Evolutionary conservation across 2,797 vertebrate genomes (phyloP).

Genomic region (Ctenosaura bakeri): DNA sequence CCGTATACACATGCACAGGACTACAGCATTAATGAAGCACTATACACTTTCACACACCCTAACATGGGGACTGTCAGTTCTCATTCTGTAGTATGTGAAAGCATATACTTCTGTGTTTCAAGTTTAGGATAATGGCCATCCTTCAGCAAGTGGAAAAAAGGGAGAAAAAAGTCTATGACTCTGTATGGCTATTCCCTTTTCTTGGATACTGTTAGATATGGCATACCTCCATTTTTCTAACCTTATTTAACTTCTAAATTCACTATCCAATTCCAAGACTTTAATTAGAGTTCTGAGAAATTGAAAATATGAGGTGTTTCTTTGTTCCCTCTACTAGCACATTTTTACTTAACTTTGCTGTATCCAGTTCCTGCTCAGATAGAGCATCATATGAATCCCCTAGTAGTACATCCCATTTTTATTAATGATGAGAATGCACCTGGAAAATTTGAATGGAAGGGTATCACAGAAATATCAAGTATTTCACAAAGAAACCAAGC

Average conservation of each 20-base stretch:
- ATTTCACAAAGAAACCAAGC: neutral
- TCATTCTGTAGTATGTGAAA: neutral
- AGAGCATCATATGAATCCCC: slow-evolving; percentile 2
- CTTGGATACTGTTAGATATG: no score
- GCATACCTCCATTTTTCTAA: neutral
- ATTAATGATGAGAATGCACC: slow-evolving; percentile 23
- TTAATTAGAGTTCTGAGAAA: neutral
- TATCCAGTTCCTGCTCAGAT: neutral
- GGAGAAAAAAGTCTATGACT: neutral
- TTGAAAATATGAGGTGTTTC: neutral
- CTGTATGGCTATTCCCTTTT: neutral
- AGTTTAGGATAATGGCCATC: neutral
- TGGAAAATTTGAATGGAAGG: neutral
- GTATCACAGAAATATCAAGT: neutral
- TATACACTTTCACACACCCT: no score
- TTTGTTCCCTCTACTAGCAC: neutral
- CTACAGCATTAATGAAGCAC: neutral
- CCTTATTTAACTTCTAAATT: neutral
- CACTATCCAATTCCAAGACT: neutral
- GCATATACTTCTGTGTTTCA: neutral
- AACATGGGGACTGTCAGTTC: neutral
- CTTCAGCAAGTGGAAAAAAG: neutral
- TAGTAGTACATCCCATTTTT: neutral
- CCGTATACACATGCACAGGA: neutral
- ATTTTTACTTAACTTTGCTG: slow-evolving; percentile 15